Base-by-base conservation (phyloP, 2,888 invertebrate genomes). In the Brenthis daphne region DNA sequence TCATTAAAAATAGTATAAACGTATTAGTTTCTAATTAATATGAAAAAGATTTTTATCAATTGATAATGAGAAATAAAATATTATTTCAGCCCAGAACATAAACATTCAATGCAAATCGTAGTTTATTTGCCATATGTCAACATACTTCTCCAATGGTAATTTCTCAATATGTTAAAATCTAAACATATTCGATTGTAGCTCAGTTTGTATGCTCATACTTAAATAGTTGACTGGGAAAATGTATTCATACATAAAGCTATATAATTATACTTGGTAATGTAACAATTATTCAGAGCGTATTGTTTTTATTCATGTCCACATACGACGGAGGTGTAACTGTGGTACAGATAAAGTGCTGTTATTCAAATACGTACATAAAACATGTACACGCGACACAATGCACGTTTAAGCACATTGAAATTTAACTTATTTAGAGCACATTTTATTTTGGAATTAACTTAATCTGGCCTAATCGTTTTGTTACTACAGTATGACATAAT, bases 261-360 rank as follows among this genome's bases (percentile, higher is more conserved):
- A 57, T 73, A 68, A 82, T 84, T 84, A 83, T 84, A 84, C 82
- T 83, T 83, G 83, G 76, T 83, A 83, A 85, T 83, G 73, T 71
- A 70, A 74, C 68, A 74, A 63, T 63, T 77, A 76, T 77, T 73
- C 77, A 77, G 77, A 73, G 73, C 70, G 77, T 77, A 81, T 83
- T 85, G 83, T 82, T 82, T 83, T 79, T 80, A 84, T 83, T 81
- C 82, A 80, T 83, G 80, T 80, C 69, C 76, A 68, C 69, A 74
- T 80, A 81, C 79, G 75, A 76, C 73, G 75, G 76, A 81, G 81
- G 82, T 79, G 82, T 78, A 69, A 60, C 72, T 66, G 67, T 66
- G 70, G 66, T 66, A 68, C 72, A 70, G 69, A 64, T 65, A 67
- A 68, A 70, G 73, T 73, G 71, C 69, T 74, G 74, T 74, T 74